A percentile compares a stretch with the other conserved stretches of the same genome.
These are phyloP conservation scores for Amorpha juglandis DNA, from an alignment of 2,888 invertebrate genomes.

Conservation along the genomic window DNA sequence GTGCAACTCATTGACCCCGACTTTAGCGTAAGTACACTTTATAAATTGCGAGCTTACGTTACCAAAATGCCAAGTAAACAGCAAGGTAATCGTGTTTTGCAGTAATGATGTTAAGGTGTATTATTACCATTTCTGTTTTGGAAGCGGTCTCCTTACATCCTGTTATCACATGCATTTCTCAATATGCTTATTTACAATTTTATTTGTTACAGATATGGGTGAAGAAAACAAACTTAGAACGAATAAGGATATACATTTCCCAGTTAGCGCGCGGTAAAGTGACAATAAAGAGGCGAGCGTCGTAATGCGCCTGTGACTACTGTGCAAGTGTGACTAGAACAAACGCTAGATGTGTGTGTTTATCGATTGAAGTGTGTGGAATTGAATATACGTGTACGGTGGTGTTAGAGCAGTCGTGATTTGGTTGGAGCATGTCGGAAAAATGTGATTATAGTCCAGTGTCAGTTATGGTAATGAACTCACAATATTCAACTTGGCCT, in stretches of 20 bases:
- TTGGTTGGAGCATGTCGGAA: background rate
- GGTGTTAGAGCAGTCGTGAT: background rate
- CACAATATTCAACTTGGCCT: no score
- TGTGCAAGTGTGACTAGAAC: conserved; percentile 23
- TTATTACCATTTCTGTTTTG: background rate
- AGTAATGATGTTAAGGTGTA: no score
- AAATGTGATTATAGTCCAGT: background rate
- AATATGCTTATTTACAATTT: no score
- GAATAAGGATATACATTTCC: conserved; percentile 92
- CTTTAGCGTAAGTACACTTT: no score
- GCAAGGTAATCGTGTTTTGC: no score
- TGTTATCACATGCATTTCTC: background rate
- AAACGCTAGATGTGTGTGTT: conserved; percentile 29
- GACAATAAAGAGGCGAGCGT: conserved; percentile 93
- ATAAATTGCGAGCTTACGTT: no score
- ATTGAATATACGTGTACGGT: background rate
- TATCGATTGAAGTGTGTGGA: background rate
- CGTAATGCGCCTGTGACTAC: conserved; percentile 68
- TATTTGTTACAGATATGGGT: conserved; percentile 91
- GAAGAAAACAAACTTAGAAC: conserved; percentile 89
- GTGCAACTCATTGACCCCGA: no score
- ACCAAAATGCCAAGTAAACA: no score
- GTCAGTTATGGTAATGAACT: background rate
- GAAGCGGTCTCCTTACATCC: no score
- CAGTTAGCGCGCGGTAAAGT: conserved; percentile 95